These are phyloP conservation scores for Clarias fuscus DNA, from an alignment of 2,797 vertebrate species.

Conservation along the genomic window DNA sequence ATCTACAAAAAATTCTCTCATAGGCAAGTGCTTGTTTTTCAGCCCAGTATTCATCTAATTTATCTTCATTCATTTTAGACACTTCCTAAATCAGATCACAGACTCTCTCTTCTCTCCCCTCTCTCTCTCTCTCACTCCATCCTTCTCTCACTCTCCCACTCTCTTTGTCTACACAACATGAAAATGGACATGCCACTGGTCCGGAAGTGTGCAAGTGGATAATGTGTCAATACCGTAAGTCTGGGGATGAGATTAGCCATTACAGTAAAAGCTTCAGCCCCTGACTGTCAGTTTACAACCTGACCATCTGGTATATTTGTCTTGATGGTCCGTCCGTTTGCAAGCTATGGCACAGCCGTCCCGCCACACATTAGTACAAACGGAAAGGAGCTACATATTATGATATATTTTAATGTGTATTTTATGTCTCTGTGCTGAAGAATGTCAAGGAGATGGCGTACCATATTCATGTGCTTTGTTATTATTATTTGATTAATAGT, in stretches of 20 bases:
- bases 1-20: background rate
- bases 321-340: background rate
- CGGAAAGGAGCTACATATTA: background rate
- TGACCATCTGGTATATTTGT: background rate
- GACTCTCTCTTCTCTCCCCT: conserved; percentile 13
- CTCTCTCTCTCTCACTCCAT: conserved; percentile 14
- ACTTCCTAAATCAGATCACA: conserved; percentile 3
- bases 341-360: no score
- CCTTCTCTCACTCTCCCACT: conserved; percentile 5
- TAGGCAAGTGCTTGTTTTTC: conserved; percentile 16
- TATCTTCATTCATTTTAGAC: conserved; percentile 41
- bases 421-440: background rate
- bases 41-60: conserved; percentile 29
- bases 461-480: conserved; percentile 42
- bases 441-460: conserved; percentile 8
- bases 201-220: conserved; percentile 13
- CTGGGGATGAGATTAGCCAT: conserved; percentile 26
- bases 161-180: background rate
- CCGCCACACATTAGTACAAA: background rate
- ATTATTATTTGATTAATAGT: conserved; percentile 35
- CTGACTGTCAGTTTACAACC: conserved; percentile 10
- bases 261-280: conserved; percentile 23
- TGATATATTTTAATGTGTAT: background rate
- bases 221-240: conserved; percentile 12
- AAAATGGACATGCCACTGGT: conserved; percentile 13